Percentiles rank a stretch among this genome's conserved stretches.
These are phyloP conservation scores for Philaethria dido DNA, from an alignment of 2,888 invertebrate genomes.

Conservation along the genomic window DNA sequence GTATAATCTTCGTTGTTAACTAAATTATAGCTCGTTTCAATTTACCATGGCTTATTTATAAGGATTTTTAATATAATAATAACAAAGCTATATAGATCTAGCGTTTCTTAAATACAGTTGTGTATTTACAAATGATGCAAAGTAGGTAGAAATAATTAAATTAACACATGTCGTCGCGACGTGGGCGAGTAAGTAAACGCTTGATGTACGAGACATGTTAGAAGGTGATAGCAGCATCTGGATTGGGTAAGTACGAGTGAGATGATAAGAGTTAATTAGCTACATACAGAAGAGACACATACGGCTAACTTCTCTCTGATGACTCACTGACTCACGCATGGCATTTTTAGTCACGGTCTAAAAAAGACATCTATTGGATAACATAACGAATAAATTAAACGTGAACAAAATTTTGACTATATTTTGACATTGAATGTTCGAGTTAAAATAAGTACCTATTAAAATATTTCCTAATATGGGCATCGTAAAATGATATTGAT, in stretches of 20 bases:
- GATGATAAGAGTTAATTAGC: conserved; percentile 63
- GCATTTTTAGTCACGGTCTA: conserved; percentile 48
- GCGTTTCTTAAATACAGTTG: conserved; percentile 39
- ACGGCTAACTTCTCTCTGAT: conserved; percentile 65
- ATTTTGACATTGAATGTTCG: not conserved
- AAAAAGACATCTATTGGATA: conserved; percentile 35
- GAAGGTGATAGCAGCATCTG: conserved; percentile 62
- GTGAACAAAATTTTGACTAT: not conserved
- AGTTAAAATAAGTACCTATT: not conserved
- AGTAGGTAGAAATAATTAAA: conserved; percentile 66
- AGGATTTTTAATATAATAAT: not conserved
- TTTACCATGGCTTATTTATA: not conserved
- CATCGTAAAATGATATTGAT: not conserved
- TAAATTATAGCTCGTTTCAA: not conserved
- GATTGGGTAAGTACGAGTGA: conserved; percentile 58
- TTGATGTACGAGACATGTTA: conserved; percentile 48
- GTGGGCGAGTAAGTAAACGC: conserved; percentile 61
- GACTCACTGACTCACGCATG: conserved; percentile 61
- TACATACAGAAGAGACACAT: conserved; percentile 57
- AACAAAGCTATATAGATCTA: conserved; percentile 28
- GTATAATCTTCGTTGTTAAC: not conserved
- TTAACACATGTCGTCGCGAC: conserved; percentile 69
- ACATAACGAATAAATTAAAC: conserved; percentile 25
- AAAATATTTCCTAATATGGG: not conserved
- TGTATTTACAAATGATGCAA: conserved; percentile 52